Base-by-base conservation (phyloP, 2,797 vertebrate species). In the Coranthus polyacanthus region DNA sequence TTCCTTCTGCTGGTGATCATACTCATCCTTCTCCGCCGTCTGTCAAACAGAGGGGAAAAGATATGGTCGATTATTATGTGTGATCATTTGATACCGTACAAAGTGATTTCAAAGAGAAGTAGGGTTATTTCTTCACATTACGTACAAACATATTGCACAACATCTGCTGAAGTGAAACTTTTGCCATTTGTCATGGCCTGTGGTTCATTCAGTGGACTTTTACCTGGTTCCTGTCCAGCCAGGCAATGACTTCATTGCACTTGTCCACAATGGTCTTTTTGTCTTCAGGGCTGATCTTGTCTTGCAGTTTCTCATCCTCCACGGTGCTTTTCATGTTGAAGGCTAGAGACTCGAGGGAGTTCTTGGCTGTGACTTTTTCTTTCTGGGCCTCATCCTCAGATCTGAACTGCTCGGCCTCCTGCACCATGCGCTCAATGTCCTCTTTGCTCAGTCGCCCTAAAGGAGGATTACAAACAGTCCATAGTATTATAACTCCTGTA, bases 261-360 rank as follows among this genome's bases (percentile, higher is more conserved):
- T 95, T 95, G 80, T 95, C 93, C 16, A 90, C 54, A 5, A 95
- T 94, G 50, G 63, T 72, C 85, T 95, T 94, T 71, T 94, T 94
- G 78, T 95, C 94, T 34, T 95, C 94, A 0, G 92, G 83, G 68
- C 91, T 94, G 79, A 95, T 92, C 77, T 95, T 95, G 59, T 94
- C 94, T 74, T 92, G 83, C 18, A 95, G 89, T 74, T 95, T 95
- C 39, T 95, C 94, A 2, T 95, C 94, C 24, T 95, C 94, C 29
- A 95, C 87, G 0, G 94, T 94, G 79, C 91, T 94, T 70, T 95
- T 95, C 93, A 95, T 94, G 84, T 95, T 94, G 84, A 95, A 95
- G 54, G 94, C 93, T 51, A 95, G 80, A 54, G 94, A 95, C 69
- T 95, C 94, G 0, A 95, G 87, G 10, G 92, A 78, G 74, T 95